Percentiles rank a stretch among this genome's conserved stretches.
These are phyloP conservation scores for Gadus macrocephalus DNA, from an alignment of 2,113 vertebrate genomes.

Conservation along the genomic window DNA sequence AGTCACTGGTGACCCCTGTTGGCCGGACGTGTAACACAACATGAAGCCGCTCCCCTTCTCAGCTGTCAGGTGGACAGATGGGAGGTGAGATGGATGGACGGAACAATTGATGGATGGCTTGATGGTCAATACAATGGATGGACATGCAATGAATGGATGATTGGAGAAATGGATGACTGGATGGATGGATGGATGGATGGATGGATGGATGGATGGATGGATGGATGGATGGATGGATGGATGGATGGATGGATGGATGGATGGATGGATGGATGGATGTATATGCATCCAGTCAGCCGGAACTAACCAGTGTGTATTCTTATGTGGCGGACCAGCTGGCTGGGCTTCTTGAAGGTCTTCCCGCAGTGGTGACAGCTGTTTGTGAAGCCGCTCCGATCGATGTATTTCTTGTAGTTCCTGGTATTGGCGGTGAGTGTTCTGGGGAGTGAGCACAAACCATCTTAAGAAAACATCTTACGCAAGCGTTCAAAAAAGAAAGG, in stretches of 20 bases:
- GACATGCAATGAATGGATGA: no score
- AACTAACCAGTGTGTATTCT: constrained; percentile 94
- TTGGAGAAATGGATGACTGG: no score
- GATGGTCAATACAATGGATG: no score
- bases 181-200: no score
- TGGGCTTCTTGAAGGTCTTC: constrained; percentile 96
- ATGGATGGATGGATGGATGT: no score
- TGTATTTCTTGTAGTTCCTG: constrained; percentile 93
- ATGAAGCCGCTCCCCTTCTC: no score
- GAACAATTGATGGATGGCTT: no score
- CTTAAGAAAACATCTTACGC: background rate
- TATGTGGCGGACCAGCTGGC: constrained; percentile 90
- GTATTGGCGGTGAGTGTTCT: constrained; percentile 80
- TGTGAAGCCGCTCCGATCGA: constrained; percentile 93
- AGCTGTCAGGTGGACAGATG: background rate
- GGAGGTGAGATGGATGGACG: no score
- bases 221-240: no score
- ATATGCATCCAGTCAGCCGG: background rate
- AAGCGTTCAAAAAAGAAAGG: background rate
- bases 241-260: no score
- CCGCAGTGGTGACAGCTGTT: constrained; percentile 96
- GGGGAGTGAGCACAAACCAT: background rate
- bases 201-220: no score
- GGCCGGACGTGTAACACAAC: background rate
- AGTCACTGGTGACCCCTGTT: constrained; percentile 1